phyloP scores from a whole-genome alignment of 53 echinoderm and acorn worm species.

The Luidia sarsii region DNA sequence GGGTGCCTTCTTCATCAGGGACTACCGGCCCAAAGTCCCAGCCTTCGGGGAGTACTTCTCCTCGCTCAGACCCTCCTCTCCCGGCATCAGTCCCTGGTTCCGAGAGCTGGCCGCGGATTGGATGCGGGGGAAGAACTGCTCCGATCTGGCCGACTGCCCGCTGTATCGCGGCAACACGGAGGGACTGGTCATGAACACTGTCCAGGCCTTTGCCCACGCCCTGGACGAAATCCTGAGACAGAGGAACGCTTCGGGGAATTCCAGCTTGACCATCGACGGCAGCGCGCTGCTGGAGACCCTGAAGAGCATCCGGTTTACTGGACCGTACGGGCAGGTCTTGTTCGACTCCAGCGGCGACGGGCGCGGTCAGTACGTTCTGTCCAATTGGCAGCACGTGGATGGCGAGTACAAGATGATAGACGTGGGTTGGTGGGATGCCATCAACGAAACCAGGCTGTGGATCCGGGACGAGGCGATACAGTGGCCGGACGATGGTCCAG shows the following conservation, averaged over 20 bases:
- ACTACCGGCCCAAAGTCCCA: neutral
- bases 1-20: conserved; percentile 40
- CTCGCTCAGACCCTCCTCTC: neutral
- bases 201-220: conserved; percentile 41
- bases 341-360: conserved; percentile 59
- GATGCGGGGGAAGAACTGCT: conserved; percentile 8
- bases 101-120: neutral
- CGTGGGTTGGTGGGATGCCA: conserved; percentile 54
- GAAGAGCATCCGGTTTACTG: neutral
- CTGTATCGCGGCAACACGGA: conserved; percentile 30
- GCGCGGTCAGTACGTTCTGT: conserved; percentile 40
- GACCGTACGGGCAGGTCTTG: conserved; percentile 22
- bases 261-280: neutral
- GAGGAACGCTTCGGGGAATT: neutral
- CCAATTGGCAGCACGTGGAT: conserved; percentile 21
- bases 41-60: conserved; percentile 30
- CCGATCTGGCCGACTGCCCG: conserved; percentile 14
- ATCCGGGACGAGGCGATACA: conserved; percentile 35
- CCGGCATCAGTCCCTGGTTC: conserved; percentile 46
- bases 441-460: conserved; percentile 41
- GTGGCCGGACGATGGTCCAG: conserved; percentile 22
- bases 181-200: conserved; percentile 24
- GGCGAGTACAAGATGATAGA: conserved; percentile 18
- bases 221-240: conserved; percentile 19
- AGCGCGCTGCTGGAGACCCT: neutral